Percentiles rank a stretch among this genome's conserved stretches.
phyloP scores from a whole-genome alignment of 1,140 invertebrate species.

The Zaprionus kolodkinae region DNA sequence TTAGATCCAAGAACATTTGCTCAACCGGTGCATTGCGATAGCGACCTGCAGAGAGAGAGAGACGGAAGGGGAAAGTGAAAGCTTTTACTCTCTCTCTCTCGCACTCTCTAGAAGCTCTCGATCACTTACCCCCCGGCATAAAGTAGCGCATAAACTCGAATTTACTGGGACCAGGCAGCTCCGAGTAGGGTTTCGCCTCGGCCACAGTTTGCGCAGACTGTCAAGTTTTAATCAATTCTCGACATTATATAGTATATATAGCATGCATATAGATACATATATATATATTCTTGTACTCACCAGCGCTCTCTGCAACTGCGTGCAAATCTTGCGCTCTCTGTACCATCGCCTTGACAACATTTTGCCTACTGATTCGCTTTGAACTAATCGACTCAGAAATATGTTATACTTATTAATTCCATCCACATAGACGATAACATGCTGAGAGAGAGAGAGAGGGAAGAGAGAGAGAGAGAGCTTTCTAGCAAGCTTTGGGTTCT shows the following conservation, averaged over 20 bases:
- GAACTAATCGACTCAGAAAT: constrained; percentile 7
- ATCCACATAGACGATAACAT: not conserved
- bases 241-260: not conserved
- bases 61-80: constrained; percentile 9
- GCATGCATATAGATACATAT: too few relatives aligned
- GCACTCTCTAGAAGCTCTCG: constrained; percentile 16
- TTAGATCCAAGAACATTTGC: constrained; percentile 63
- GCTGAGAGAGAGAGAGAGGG: not conserved
- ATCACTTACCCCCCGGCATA: constrained; percentile 71
- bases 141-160: constrained; percentile 62
- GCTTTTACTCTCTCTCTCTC: not conserved
- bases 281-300: constrained; percentile 7
- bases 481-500: constrained; percentile 43
- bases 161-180: constrained; percentile 64
- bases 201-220: constrained; percentile 23
- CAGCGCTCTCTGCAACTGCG: constrained; percentile 28
- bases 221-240: not conserved
- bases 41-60: constrained; percentile 52
- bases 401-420: constrained; percentile 40
- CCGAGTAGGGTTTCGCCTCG: constrained; percentile 63
- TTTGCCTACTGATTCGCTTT: constrained; percentile 49
- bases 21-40: constrained; percentile 53
- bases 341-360: constrained; percentile 60
- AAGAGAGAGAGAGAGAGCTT: constrained; percentile 43
- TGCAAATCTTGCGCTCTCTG: constrained; percentile 31